Conservation (phyloP, 2,888 invertebrate genomes). For the Tenthredo scrophulariae region DNA sequence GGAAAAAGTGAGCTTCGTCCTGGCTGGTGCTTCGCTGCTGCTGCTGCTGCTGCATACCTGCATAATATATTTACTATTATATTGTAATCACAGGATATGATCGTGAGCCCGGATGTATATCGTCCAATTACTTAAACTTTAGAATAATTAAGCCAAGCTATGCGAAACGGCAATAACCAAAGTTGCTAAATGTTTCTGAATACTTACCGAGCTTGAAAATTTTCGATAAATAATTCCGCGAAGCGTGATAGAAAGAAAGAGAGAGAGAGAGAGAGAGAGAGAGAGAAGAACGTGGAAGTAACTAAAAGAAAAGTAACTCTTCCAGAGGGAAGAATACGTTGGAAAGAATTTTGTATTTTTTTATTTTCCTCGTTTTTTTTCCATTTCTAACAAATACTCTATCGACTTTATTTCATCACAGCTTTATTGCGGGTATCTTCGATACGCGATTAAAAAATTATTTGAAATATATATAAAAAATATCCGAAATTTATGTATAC, state of each 20-base stretch:
- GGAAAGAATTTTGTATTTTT: not conserved
- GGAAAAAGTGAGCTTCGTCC: not conserved
- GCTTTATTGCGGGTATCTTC: too few relatives aligned
- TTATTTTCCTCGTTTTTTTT: too few relatives aligned
- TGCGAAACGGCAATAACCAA: not conserved
- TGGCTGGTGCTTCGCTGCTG: not conserved
- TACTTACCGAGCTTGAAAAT: not conserved
- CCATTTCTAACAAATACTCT: too few relatives aligned
- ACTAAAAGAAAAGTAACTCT: not conserved
- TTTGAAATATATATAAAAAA: too few relatives aligned
- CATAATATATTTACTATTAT: not conserved
- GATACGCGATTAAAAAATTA: too few relatives aligned
- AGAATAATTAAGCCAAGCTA: not conserved
- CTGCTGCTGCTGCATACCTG: not conserved
- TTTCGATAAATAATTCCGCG: not conserved
- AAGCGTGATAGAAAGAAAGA: not conserved
- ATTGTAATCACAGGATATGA: not conserved
- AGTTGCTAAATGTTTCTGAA: not conserved
- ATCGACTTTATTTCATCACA: too few relatives aligned
- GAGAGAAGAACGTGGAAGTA: not conserved
- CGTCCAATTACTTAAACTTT: not conserved
- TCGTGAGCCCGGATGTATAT: not conserved
- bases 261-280: not conserved
- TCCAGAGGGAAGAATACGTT: too few relatives aligned
- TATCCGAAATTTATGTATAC: too few relatives aligned